phyloP scores from a whole-genome alignment of 2,797 vertebrate genomes.

The Alectoris magna region DNA sequence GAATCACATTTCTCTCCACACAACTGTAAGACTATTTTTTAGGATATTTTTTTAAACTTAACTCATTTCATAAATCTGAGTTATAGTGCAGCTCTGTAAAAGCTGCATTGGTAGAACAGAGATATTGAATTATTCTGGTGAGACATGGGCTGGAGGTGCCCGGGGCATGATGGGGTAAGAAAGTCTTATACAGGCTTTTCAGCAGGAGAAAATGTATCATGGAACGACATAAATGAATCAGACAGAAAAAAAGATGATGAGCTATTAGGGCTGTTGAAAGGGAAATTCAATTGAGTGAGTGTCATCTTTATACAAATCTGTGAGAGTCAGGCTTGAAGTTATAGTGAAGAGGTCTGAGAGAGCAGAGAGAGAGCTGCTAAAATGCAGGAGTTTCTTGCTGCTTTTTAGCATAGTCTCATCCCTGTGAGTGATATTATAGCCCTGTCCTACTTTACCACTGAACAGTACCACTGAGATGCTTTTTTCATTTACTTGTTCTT shows the following conservation, averaged over 20 bases:
- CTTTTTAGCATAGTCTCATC: conserved; percentile 23
- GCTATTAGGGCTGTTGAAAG: conserved; percentile 55
- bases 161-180: background rate
- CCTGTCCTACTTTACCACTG: conserved; percentile 20
- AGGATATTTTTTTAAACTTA: background rate
- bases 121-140: conserved; percentile 21
- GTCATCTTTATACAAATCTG: conserved; percentile 55
- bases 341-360: conserved; percentile 10
- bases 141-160: background rate
- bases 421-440: conserved; percentile 17
- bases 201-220: conserved; percentile 31
- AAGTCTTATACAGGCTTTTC: conserved; percentile 21
- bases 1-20: background rate
- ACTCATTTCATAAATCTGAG: background rate
- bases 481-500: conserved; percentile 37
- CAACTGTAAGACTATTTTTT: background rate
- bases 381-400: background rate
- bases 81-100: background rate
- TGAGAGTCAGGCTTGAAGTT: conserved; percentile 43
- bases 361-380: background rate
- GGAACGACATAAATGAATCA: conserved; percentile 47
- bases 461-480: background rate
- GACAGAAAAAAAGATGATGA: conserved; percentile 17
- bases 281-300: conserved; percentile 56
- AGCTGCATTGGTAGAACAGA: background rate